Evolutionary conservation across 2,797 vertebrate species (phyloP), one percentile per base, ranked within the genome.

Genomic region (Mycteria americana): DNA sequence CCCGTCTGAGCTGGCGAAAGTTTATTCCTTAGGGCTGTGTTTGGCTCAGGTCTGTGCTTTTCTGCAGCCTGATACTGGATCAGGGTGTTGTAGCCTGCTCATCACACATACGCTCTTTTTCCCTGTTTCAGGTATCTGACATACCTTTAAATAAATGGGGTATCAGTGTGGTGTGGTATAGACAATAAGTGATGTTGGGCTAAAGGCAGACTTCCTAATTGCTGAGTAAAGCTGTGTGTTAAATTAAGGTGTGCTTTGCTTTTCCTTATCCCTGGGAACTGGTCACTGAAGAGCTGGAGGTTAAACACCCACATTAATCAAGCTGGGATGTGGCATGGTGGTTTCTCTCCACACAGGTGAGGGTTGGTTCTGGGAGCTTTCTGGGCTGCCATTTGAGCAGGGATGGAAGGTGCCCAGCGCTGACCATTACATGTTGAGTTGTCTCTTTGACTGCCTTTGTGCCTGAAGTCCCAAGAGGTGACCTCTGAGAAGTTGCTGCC

Each of bases 251-350:
- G 33, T 70, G 53, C 70, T 70, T 28, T 28, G 53, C 37, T 74
- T 48, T 57, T 59, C 27, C 35, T n/a, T 31, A 43, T 50, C 8
- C 13, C 19, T 11, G 5, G 22, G 39, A 37, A 6, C 17, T 31
- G 59, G 12, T 21, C 3, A 3, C 35, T 54, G 31, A 45, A 65
- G 43, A 53, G 57, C n/a, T 60, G 70, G 35, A 19, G 50, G 7
- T 56, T 15, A 59, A 54, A n/a, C 25, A 4, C 11, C 9, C 13
- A 2, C 0, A 0, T 10, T 12, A 15, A 8, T 48, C 12, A 23
- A 65, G 12, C 63, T 35, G 33, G 39, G n/a, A n/a, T 0, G 0
- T 16, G 37, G 33, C 13, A 7, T 30, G 21, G 33, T 27, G 27
- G 16, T 63, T 68, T 73, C 22, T 4, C 5, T 74, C 10, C 30